These are phyloP conservation scores for Balaeniceps rex DNA, from an alignment of 2,113 vertebrate genomes.

Conservation along the genomic window DNA sequence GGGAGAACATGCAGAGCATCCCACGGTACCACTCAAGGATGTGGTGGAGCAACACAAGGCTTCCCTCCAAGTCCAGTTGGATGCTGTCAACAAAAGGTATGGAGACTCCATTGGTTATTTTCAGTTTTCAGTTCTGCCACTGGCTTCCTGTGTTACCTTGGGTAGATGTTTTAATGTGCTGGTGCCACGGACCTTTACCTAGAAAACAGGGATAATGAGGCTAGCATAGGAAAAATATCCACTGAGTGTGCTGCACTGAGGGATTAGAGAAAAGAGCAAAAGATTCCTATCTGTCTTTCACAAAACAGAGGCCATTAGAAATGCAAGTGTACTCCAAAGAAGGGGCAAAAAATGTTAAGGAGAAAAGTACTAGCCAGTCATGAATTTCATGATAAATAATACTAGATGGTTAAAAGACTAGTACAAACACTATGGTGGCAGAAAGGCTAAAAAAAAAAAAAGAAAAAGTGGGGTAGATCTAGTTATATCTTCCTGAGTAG, in stretches of 20 bases:
- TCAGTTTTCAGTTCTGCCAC: not conserved
- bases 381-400: not conserved
- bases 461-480: not conserved
- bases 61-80: slow-evolving; percentile 88
- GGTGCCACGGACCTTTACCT: not conserved
- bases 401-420: not conserved
- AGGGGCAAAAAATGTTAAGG: not conserved
- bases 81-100: slow-evolving; percentile 91
- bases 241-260: not conserved
- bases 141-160: not conserved
- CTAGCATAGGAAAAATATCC: not conserved
- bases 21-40: slow-evolving; percentile 92
- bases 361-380: not conserved
- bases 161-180: not conserved
- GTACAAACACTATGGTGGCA: not conserved
- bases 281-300: not conserved
- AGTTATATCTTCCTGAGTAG: not conserved
- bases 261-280: not conserved
- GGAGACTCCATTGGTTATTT: not conserved
- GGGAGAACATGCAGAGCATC: slow-evolving; percentile 92
- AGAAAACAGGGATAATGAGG: not conserved
- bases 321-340: not conserved
- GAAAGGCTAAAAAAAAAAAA: not conserved
- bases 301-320: not conserved
- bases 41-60: slow-evolving; percentile 96